These are phyloP conservation scores for Tragelaphus strepsiceros DNA, from an alignment of 2,113 vertebrate genomes.

Conservation along the genomic window DNA sequence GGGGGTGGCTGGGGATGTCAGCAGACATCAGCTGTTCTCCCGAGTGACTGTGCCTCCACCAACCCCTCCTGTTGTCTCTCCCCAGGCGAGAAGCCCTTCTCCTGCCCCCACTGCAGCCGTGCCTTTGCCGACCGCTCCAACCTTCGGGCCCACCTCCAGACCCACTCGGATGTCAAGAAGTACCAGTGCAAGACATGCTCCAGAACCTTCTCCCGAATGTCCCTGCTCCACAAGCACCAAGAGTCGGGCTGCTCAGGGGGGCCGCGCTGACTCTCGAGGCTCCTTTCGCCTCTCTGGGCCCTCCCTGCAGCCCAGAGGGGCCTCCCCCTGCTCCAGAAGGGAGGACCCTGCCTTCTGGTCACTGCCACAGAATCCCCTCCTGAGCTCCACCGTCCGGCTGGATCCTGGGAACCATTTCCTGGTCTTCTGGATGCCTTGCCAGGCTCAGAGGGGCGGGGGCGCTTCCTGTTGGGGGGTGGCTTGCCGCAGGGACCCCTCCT, in stretches of 20 bases:
- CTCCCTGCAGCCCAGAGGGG: rapidly evolving
- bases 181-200: conserved; percentile 94
- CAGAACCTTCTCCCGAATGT: conserved; percentile 98
- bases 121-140: conserved; percentile 98
- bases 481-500: background rate
- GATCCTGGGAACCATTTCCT: background rate
- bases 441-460: background rate
- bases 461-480: background rate
- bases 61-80: background rate
- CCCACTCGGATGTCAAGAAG: conserved; percentile 98
- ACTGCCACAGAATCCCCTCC: background rate
- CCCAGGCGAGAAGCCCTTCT: conserved; percentile 95
- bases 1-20: background rate
- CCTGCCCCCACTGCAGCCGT: conserved; percentile 94
- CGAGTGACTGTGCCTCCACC: background rate
- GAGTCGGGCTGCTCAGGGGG: conserved; percentile 88
- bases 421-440: background rate
- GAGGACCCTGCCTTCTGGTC: background rate
- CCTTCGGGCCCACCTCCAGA: conserved; percentile 97
- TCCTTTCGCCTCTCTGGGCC: background rate
- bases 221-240: conserved; percentile 94
- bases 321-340: background rate
- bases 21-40: background rate
- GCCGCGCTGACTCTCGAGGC: conserved; percentile 76
- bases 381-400: background rate